Conservation (phyloP, 1,140 invertebrate species). For the Drosophila jambulina region DNA sequence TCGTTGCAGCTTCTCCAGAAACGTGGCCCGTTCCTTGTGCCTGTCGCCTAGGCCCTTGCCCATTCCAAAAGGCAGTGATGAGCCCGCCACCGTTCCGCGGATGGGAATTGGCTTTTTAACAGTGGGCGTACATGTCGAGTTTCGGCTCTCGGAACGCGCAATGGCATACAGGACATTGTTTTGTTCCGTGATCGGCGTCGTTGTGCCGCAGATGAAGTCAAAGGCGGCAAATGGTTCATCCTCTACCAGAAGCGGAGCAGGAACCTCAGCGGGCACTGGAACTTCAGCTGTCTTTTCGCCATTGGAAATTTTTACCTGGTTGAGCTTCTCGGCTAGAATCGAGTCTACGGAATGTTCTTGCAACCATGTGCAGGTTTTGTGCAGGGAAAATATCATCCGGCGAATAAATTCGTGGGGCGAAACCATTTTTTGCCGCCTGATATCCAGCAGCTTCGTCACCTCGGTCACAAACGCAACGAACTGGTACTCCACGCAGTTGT, state of each 20-base stretch:
- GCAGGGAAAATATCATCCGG: constrained; percentile 77
- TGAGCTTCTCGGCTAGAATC: constrained; percentile 51
- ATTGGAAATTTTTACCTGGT: constrained; percentile 65
- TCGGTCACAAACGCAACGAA: constrained; percentile 68
- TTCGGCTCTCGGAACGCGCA: constrained; percentile 70
- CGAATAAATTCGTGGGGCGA: constrained; percentile 82
- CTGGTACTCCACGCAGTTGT: constrained; percentile 76
- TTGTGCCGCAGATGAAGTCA: constrained; percentile 36
- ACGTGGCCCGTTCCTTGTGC: constrained; percentile 59
- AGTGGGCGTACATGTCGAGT: constrained; percentile 46
- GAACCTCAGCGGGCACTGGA: constrained; percentile 3
- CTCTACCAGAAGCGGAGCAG: constrained; percentile 1
- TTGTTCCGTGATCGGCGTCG: constrained; percentile 68
- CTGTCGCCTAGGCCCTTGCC: not conserved
- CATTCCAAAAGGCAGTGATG: constrained; percentile 1
- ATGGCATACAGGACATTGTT: constrained; percentile 81
- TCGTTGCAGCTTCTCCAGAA: constrained; percentile 74
- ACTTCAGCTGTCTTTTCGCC: constrained; percentile 20
- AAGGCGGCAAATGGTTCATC: constrained; percentile 20
- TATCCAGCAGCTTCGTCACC: constrained; percentile 61
- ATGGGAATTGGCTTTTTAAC: constrained; percentile 75
- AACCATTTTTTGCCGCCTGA: constrained; percentile 71
- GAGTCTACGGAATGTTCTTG: constrained; percentile 71
- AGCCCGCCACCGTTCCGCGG: constrained; percentile 2
- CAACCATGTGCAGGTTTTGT: constrained; percentile 78